Conservation (phyloP, 2,888 invertebrate species). For the Epiblema foenella region DNA sequence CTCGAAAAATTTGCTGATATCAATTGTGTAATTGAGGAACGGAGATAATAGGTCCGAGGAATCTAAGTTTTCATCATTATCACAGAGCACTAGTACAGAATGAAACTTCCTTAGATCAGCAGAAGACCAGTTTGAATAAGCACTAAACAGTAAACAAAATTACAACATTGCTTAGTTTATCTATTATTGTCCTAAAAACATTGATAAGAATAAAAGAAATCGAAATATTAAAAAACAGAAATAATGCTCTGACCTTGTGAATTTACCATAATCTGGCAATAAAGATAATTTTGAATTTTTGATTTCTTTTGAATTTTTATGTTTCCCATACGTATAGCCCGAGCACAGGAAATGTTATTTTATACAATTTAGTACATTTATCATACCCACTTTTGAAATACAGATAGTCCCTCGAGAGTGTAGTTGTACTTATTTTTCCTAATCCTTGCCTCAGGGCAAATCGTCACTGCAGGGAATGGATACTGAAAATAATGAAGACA, state of each 20-base stretch:
- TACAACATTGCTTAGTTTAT: too few relatives aligned
- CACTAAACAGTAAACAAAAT: neutral
- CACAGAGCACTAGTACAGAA: constrained; percentile 6
- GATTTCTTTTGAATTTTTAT: too few relatives aligned
- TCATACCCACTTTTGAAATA: neutral
- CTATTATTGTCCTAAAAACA: too few relatives aligned
- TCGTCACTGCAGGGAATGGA: constrained; percentile 22
- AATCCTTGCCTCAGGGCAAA: constrained; percentile 17
- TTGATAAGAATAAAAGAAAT: too few relatives aligned
- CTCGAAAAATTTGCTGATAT: constrained; percentile 11
- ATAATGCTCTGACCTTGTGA: too few relatives aligned
- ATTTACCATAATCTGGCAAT: too few relatives aligned
- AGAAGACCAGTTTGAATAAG: neutral
- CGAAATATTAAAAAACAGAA: too few relatives aligned
- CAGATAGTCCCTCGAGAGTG: neutral
- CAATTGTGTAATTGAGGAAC: neutral
- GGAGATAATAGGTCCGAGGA: neutral
- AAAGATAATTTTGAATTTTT: too few relatives aligned
- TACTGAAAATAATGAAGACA: constrained; percentile 20
- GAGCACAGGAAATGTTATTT: too few relatives aligned
- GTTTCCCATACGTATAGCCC: too few relatives aligned
- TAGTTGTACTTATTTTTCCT: constrained; percentile 4
- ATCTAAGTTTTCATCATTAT: neutral
- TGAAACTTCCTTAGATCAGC: constrained; percentile 9
- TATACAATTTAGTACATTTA: neutral